Percentiles rank a stretch among this genome's conserved stretches.
These are phyloP conservation scores for Tachysurus vachellii DNA, from an alignment of 2,113 vertebrate species.

Conservation along the genomic window DNA sequence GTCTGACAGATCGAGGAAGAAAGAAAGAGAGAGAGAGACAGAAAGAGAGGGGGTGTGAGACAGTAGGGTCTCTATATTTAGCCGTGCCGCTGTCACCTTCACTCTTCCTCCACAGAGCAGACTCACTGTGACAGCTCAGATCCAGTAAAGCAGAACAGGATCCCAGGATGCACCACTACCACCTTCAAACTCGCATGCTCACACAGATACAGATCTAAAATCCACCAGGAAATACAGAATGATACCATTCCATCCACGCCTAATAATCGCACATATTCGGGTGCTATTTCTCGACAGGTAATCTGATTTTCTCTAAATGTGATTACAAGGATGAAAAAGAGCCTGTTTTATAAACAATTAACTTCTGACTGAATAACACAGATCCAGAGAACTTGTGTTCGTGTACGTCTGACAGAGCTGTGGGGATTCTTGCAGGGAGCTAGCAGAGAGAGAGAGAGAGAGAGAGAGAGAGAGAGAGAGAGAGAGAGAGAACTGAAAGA, in stretches of 20 bases:
- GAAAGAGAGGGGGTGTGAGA: slow-evolving; percentile 50
- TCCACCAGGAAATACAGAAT: neutral
- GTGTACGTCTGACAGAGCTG: slow-evolving; percentile 9
- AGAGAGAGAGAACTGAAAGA: neutral
- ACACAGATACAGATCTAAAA: neutral
- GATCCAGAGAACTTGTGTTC: slow-evolving; percentile 14
- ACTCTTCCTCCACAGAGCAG: slow-evolving; percentile 58
- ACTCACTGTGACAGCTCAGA: slow-evolving; percentile 68
- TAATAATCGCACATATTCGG: neutral
- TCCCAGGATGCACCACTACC: slow-evolving; percentile 62
- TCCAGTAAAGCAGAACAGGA: slow-evolving; percentile 70
- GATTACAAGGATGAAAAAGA: neutral
- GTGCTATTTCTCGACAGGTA: neutral
- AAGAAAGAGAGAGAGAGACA: slow-evolving; percentile 20
- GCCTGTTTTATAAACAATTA: neutral
- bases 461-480: too few relatives aligned
- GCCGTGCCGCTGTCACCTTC: slow-evolving; percentile 73
- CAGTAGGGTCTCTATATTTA: slow-evolving; percentile 76
- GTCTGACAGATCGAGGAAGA: slow-evolving; percentile 57
- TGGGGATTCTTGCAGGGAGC: slow-evolving; percentile 41
- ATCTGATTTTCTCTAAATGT: neutral
- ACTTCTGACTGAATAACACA: neutral
- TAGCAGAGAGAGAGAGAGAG: neutral
- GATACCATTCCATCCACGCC: neutral
- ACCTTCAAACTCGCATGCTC: slow-evolving; percentile 35